A percentile compares a stretch with the other conserved stretches of the same genome.
phyloP scores from a whole-genome alignment of 2,113 vertebrate species.

The Aplodontia rufa region DNA sequence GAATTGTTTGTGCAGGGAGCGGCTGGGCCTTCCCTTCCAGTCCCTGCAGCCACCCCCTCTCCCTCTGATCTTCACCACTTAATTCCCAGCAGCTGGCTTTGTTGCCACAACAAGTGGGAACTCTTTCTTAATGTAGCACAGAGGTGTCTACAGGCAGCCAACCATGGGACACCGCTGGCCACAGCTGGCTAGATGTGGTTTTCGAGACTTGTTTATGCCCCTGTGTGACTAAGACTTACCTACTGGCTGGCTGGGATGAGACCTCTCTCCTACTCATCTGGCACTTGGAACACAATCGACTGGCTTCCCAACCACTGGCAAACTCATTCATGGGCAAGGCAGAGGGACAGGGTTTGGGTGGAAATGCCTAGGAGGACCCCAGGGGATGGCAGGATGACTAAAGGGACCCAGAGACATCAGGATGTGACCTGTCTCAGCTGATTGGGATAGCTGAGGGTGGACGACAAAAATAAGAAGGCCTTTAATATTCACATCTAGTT shows the following conservation, averaged over 20 bases:
- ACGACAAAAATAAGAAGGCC: neutral
- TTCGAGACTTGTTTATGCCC: conserved; percentile 74
- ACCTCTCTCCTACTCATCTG: conserved; percentile 75
- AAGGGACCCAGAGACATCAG: neutral
- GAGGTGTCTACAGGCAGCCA: conserved; percentile 73
- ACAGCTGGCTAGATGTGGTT: conserved; percentile 73
- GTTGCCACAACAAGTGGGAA: conserved; percentile 64
- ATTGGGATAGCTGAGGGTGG: neutral
- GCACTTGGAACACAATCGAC: conserved; percentile 27
- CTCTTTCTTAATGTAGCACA: conserved; percentile 75
- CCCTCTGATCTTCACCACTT: conserved; percentile 52
- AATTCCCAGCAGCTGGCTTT: conserved; percentile 76
- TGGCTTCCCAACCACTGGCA: conserved; percentile 1
- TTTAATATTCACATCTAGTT: neutral
- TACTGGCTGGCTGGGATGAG: conserved; percentile 62
- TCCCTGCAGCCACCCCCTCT: conserved; percentile 56
- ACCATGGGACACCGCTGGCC: conserved; percentile 61
- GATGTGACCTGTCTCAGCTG: neutral
- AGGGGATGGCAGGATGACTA: neutral
- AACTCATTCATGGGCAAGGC: neutral
- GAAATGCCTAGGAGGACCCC: neutral
- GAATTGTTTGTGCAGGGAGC: conserved; percentile 73
- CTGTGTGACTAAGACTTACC: conserved; percentile 76
- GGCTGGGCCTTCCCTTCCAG: conserved; percentile 47
- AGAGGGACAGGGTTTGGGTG: neutral